Evolutionary conservation across 2,888 invertebrate species (phyloP), one percentile per base, ranked within the genome.

Genomic region (Timema podura): DNA sequence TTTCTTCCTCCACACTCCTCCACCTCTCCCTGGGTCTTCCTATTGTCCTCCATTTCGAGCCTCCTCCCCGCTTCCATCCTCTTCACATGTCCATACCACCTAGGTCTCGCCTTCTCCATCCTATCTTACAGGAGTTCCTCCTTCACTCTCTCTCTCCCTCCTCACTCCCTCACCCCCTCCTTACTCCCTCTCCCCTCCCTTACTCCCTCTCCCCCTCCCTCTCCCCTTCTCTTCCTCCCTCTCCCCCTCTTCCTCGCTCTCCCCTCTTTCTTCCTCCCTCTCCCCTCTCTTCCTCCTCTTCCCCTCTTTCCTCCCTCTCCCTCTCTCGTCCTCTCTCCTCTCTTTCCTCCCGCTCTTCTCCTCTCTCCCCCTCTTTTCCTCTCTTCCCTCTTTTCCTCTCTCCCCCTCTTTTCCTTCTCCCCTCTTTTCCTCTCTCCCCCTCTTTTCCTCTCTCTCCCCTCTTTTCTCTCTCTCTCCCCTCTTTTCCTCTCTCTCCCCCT

Each of bases 101-200:
- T n/a, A n/a, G n/a, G n/a, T n/a, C n/a, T n/a, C n/a, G n/a, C n/a
- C n/a, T n/a, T n/a, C n/a, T n/a, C n/a, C n/a, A n/a, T n/a, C n/a
- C n/a, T n/a, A n/a, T n/a, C n/a, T n/a, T n/a, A n/a, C n/a, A n/a
- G n/a, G n/a, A n/a, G n/a, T n/a, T n/a, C n/a, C n/a, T n/a, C n/a
- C n/a, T n/a, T n/a, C n/a, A n/a, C n/a, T n/a, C n/a, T n/a, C 64
- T 15, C n/a, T 16, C 65, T 49, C 64, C 64, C 6, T 13, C 44
- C 5, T 45, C 5, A 6, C 51, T 6, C 46, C n/a, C 49, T 13
- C n/a, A n/a, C n/a, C 48, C 2, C 2, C n/a, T 48, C 54, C 45
- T 51, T 67, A 11, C 44, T 16, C 16, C 6, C 6, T 2, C 13
- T 0, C 30, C 57, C 15, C 9, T 49, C 49, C 11, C 49, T 49